Evolutionary conservation across 2,888 invertebrate genomes (phyloP).

Genomic region (Amphiduros pacificus): DNA sequence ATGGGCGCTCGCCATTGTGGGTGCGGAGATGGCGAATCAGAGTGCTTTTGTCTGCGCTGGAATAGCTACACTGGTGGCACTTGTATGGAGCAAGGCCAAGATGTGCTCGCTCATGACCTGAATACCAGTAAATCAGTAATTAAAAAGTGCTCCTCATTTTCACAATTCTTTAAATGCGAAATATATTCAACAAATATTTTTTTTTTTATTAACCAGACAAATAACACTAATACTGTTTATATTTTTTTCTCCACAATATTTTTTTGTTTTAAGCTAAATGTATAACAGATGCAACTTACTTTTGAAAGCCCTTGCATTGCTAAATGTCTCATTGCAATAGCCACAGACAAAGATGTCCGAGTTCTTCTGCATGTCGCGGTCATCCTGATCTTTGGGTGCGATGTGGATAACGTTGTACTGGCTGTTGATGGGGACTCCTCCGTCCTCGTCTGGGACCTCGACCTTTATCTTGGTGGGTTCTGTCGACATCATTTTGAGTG

Average conservation of each 20-base stretch:
- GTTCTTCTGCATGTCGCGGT: not conserved
- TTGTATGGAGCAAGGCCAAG: constrained; percentile 78
- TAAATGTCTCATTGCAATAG: constrained; percentile 84
- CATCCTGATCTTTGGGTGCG: not conserved
- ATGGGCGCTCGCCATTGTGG: constrained; percentile 93
- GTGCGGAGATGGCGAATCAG: constrained; percentile 88
- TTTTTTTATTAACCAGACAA: too few species aligned
- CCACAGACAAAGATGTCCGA: constrained; percentile 66
- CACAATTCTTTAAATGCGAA: too few species aligned
- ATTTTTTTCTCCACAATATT: too few species aligned
- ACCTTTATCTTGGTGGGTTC: too few species aligned
- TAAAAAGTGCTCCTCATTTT: too few species aligned
- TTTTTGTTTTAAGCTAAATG: too few species aligned
- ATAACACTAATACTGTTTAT: too few species aligned
- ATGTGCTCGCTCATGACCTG: constrained; percentile 61
- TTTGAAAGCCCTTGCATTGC: constrained; percentile 85
- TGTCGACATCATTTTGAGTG: too few species aligned
- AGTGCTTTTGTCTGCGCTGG: constrained; percentile 86
- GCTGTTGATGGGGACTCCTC: too few species aligned
- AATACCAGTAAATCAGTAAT: not conserved
- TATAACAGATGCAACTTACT: too few species aligned
- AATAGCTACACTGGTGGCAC: constrained; percentile 91
- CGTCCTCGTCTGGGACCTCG: too few species aligned
- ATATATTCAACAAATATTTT: too few species aligned
- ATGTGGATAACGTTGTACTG: constrained; percentile 1